A percentile compares a stretch with the other conserved stretches of the same genome.
These are phyloP conservation scores for Labeo catla DNA, from an alignment of 2,113 vertebrate genomes.

Conservation along the genomic window DNA sequence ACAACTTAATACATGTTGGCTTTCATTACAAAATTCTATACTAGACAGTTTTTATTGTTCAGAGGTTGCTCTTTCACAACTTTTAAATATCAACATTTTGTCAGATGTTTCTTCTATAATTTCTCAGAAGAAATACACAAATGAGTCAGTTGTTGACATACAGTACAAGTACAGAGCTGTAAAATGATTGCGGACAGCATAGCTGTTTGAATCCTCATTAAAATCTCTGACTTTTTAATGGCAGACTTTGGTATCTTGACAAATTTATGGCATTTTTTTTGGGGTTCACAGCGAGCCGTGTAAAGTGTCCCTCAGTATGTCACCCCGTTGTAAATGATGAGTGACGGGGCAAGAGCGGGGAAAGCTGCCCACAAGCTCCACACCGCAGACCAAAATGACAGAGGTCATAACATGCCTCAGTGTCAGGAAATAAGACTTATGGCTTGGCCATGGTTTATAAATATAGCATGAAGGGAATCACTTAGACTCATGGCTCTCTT, in stretches of 20 bases:
- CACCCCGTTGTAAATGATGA: constrained; percentile 54
- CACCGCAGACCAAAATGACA: constrained; percentile 72
- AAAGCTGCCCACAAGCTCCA: constrained; percentile 64
- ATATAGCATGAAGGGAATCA: constrained; percentile 52
- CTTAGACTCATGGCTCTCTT: constrained; percentile 47
- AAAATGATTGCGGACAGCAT: neutral
- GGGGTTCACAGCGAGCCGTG: neutral
- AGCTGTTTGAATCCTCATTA: neutral
- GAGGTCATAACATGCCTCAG: constrained; percentile 66
- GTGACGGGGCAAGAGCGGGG: constrained; percentile 59
- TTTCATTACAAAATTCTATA: neutral
- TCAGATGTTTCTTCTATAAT: neutral
- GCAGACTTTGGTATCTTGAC: neutral
- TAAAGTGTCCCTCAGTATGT: constrained; percentile 34
- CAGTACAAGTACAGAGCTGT: neutral
- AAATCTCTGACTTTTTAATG: neutral
- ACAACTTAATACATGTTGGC: neutral
- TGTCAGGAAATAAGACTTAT: constrained; percentile 66
- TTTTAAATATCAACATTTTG: neutral
- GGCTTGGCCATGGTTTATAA: constrained; percentile 55
- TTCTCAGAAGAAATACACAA: neutral
- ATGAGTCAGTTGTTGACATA: neutral
- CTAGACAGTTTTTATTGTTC: neutral
- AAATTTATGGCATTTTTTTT: neutral
- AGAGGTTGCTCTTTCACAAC: neutral